Percentiles rank a stretch among this genome's conserved stretches.
Conservation (phyloP, 2,797 vertebrate species). For the Falco berigora region DNA sequence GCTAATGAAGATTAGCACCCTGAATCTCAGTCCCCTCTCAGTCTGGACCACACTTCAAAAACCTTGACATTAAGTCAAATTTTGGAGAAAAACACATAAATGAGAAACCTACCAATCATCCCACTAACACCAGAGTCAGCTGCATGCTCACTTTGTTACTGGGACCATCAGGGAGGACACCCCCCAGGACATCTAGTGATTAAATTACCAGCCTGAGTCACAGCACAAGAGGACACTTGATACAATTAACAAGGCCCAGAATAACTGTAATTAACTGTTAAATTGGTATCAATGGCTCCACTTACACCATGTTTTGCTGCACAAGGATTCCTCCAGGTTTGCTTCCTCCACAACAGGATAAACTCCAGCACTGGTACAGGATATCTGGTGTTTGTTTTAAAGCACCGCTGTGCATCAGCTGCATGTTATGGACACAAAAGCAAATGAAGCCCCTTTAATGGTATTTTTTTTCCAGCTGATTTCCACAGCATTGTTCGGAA, state of each 20-base stretch:
- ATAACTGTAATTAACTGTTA: constrained; percentile 5
- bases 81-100: not conserved
- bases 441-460: not conserved
- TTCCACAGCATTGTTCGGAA: constrained; percentile 14
- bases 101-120: not conserved
- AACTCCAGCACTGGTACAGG: constrained; percentile 8
- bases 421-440: not conserved
- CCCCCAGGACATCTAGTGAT: not conserved
- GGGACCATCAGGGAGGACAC: not conserved
- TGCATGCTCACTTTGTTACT: not conserved
- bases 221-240: not conserved
- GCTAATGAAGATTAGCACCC: not conserved
- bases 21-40: not conserved
- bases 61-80: not conserved
- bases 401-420: not conserved
- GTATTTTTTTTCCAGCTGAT: not conserved
- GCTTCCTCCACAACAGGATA: constrained; percentile 39
- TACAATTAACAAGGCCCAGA: not conserved
- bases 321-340: not conserved
- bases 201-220: not conserved
- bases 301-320: not conserved
- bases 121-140: not conserved
- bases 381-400: constrained; percentile 58
- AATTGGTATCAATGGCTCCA: not conserved
- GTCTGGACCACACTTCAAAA: not conserved